These are phyloP conservation scores for Orussus abietinus DNA, from an alignment of 1,140 invertebrate genomes.

Conservation along the genomic window DNA sequence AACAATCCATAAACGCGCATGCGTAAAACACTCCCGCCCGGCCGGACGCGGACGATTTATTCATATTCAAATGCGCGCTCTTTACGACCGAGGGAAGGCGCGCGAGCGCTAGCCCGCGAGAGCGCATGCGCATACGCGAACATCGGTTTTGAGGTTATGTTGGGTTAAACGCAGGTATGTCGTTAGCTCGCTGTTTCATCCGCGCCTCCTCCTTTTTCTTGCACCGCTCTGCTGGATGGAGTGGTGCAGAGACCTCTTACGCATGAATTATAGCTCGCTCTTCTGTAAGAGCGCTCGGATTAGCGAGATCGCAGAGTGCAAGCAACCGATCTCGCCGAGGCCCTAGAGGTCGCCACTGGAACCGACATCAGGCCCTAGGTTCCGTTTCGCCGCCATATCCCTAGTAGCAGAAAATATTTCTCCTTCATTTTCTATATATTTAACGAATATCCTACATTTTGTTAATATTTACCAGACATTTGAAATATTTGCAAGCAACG, in stretches of 20 bases:
- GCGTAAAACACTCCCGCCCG: constrained; percentile 44
- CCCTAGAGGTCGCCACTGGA: background rate
- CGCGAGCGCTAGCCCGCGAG: constrained; percentile 20
- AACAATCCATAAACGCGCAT: constrained; percentile 52
- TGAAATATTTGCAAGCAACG: too few relatives aligned
- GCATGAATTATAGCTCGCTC: constrained; percentile 33
- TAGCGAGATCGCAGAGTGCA: too few relatives aligned
- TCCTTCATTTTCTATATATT: too few relatives aligned
- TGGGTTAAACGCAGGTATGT: constrained; percentile 29
- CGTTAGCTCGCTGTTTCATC: constrained; percentile 5
- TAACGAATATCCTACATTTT: too few relatives aligned
- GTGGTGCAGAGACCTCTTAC: constrained; percentile 28
- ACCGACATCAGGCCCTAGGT: too few relatives aligned
- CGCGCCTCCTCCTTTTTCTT: constrained; percentile 18
- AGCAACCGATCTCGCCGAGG: too few relatives aligned
- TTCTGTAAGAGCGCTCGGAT: constrained; percentile 18
- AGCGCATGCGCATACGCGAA: constrained; percentile 10
- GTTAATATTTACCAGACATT: too few relatives aligned
- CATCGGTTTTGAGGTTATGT: constrained; percentile 27
- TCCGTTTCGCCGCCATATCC: too few relatives aligned
- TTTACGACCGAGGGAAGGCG: constrained; percentile 50
- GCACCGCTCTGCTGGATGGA: constrained; percentile 16
- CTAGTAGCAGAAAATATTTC: too few relatives aligned
- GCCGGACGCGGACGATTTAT: constrained; percentile 34
- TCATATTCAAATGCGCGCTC: constrained; percentile 50